Evolutionary conservation across 2,888 invertebrate species (phyloP).

Genomic region (Hermaeophaga mercurialis): DNA sequence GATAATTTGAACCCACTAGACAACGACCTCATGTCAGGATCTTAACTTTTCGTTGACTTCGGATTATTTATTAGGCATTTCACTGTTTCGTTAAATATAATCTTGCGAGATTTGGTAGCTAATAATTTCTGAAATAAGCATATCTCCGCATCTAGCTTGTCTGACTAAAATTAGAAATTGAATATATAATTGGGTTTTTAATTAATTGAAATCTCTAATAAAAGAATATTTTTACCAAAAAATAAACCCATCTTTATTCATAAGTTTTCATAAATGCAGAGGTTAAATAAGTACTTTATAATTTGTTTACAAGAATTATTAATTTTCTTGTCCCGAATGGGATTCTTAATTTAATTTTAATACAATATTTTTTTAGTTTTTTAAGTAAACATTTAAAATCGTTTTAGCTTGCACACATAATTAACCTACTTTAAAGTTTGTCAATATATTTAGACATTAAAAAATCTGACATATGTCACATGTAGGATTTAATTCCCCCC

Average conservation of each 20-base stretch:
- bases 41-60: neutral
- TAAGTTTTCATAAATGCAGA: neutral
- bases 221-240: neutral
- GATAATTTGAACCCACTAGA: too few relatives aligned
- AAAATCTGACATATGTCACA: too few relatives aligned
- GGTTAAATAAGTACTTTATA: too few relatives aligned
- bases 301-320: too few relatives aligned
- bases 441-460: too few relatives aligned
- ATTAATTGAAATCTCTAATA: conserved; percentile 1
- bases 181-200: conserved; percentile 7
- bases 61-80: neutral
- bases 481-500: too few relatives aligned
- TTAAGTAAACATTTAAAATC: too few relatives aligned
- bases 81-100: neutral
- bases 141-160: conserved; percentile 1
- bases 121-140: neutral
- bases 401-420: too few relatives aligned
- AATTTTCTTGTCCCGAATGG: too few relatives aligned
- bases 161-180: conserved; percentile 12
- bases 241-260: neutral
- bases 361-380: too few relatives aligned
- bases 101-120: neutral
- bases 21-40: neutral
- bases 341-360: too few relatives aligned
- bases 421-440: too few relatives aligned